These are phyloP conservation scores for Aselliscus stoliczkanus DNA, from an alignment of 2,797 vertebrate genomes.

Conservation along the genomic window DNA sequence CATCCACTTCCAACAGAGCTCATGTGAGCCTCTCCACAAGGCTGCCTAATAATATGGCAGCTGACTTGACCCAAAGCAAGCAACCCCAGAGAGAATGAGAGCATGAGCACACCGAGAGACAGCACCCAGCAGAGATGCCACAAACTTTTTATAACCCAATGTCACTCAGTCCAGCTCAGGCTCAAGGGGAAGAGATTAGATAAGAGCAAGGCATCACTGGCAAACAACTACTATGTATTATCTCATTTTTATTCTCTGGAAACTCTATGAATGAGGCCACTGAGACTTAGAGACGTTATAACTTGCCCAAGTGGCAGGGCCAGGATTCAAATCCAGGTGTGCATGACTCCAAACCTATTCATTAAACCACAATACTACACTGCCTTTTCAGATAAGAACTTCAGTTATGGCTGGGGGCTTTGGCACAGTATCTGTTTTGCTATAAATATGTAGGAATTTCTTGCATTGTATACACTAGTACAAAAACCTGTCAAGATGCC, in stretches of 20 bases:
- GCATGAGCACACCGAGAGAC: background rate
- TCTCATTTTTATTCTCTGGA: background rate
- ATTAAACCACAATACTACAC: background rate
- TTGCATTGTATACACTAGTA: background rate
- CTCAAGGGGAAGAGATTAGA: background rate
- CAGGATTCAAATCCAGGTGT: slow-evolving; percentile 9
- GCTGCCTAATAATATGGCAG: background rate
- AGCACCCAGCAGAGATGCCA: background rate
- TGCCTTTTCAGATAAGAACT: slow-evolving; percentile 3
- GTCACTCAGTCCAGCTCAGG: background rate
- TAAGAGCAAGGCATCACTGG: background rate
- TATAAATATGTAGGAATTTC: background rate
- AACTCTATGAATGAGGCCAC: background rate
- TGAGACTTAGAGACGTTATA: background rate
- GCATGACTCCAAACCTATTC: background rate
- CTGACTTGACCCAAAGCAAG: background rate
- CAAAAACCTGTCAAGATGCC: background rate
- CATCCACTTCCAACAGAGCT: background rate
- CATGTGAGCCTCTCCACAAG: background rate
- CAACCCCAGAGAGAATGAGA: background rate
- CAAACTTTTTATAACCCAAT: background rate
- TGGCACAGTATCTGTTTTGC: slow-evolving; percentile 7
- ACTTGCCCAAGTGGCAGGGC: background rate
- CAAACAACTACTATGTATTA: background rate
- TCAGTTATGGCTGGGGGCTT: slow-evolving; percentile 8